Conservation (phyloP, 2,113 vertebrate species). For the Canis aureus region DNA sequence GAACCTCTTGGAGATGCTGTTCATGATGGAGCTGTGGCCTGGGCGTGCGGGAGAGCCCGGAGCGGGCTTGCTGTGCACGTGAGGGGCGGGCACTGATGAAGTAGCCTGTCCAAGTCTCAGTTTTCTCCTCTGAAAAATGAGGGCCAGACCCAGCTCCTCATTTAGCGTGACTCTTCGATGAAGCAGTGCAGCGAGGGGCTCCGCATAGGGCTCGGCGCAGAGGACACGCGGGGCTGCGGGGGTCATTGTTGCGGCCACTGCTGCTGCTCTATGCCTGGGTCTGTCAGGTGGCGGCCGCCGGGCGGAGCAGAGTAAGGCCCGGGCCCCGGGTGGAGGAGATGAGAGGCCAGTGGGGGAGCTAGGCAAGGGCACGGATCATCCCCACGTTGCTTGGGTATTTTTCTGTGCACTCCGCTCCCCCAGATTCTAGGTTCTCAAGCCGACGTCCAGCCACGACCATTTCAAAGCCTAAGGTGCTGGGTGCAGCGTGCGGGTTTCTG, state of each 20-base stretch:
- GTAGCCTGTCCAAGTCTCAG: not conserved
- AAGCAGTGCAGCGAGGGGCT: not conserved
- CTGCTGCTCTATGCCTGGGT: too few relatives aligned
- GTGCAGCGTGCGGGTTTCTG: rapidly evolving
- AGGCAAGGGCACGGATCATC: not conserved
- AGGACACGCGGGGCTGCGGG: not conserved
- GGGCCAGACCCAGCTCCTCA: not conserved
- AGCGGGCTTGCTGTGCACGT: rapidly evolving
- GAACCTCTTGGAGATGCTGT: not conserved
- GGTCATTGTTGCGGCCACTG: too few relatives aligned
- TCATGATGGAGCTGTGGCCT: rapidly evolving
- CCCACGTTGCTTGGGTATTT: not conserved
- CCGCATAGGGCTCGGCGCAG: not conserved
- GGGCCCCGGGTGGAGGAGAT: not conserved
- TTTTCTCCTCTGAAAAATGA: not conserved
- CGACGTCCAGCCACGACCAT: rapidly evolving
- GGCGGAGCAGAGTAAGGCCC: not conserved
- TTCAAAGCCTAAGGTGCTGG: rapidly evolving
- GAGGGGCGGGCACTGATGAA: not conserved
- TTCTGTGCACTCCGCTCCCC: not conserved
- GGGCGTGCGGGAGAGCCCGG: rapidly evolving
- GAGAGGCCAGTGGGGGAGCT: not conserved
- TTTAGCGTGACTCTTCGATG: not conserved
- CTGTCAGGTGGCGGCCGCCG: not conserved
- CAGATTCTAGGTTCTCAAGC: not conserved